Evolutionary conservation across 2,888 invertebrate species (phyloP).

Genomic region (Acrocera orbiculus): DNA sequence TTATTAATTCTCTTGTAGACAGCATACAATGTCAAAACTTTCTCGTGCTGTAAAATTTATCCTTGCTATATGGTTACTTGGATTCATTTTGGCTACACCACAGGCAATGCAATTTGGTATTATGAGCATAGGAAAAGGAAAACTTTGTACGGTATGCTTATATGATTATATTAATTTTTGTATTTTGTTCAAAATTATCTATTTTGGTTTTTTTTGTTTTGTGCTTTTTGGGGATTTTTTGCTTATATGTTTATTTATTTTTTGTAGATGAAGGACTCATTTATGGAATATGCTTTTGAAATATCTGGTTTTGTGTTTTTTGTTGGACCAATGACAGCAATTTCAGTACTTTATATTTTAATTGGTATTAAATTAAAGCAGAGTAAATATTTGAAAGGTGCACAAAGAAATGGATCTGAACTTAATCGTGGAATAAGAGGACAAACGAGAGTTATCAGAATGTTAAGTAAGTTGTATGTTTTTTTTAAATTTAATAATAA

Average conservation of each 20-base stretch:
- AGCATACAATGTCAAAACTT: slow-evolving; percentile 72
- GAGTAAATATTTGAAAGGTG: slow-evolving; percentile 41
- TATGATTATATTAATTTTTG: neutral
- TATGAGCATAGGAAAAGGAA: slow-evolving; percentile 22
- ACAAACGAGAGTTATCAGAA: slow-evolving; percentile 53
- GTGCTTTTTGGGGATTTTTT: slow-evolving; percentile 4
- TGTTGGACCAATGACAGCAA: slow-evolving; percentile 71
- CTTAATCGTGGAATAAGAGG: slow-evolving; percentile 38
- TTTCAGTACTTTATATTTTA: slow-evolving; percentile 62
- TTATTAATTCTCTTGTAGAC: slow-evolving; percentile 17
- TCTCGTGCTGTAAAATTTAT: slow-evolving; percentile 70
- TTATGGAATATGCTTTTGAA: slow-evolving; percentile 51
- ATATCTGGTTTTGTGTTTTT: slow-evolving; percentile 70
- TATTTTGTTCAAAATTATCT: neutral
- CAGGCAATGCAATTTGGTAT: slow-evolving; percentile 39
- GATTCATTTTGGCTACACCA: slow-evolving; percentile 54
- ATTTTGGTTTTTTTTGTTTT: no score
- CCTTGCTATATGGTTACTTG: slow-evolving; percentile 60
- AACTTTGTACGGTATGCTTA: slow-evolving; percentile 12
- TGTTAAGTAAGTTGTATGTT: slow-evolving; percentile 58
- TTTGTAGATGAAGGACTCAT: slow-evolving; percentile 26
- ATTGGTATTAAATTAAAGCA: slow-evolving; percentile 55
- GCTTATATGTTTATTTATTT: slow-evolving; percentile 1
- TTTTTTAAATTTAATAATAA: neutral
- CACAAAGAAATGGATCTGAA: slow-evolving; percentile 34